phyloP scores from a whole-genome alignment of 2,888 invertebrate genomes.

The Brachyopa scutellaris region DNA sequence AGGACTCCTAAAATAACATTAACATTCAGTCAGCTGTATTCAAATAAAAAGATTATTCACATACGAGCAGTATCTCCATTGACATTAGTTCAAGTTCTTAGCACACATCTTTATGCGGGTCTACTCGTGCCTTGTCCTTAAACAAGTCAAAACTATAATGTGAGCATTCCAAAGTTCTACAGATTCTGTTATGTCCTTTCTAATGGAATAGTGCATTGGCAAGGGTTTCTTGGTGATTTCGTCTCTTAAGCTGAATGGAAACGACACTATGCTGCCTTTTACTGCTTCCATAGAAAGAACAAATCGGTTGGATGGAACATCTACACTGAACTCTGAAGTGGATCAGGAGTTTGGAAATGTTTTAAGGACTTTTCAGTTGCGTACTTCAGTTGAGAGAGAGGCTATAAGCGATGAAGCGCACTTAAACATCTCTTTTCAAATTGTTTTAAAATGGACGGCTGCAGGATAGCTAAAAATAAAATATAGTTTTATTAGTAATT shows the following conservation, averaged over 20 bases:
- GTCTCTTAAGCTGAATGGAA: constrained; percentile 24
- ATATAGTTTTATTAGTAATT: no score
- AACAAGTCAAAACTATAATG: constrained; percentile 38
- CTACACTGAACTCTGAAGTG: no score
- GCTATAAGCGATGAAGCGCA: background rate
- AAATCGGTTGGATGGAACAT: constrained; percentile 61
- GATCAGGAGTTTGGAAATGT: constrained; percentile 66
- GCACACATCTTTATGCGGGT: constrained; percentile 5
- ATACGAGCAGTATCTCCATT: background rate
- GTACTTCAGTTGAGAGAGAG: constrained; percentile 12
- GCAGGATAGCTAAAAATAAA: no score
- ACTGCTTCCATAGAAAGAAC: constrained; percentile 52
- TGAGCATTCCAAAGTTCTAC: constrained; percentile 53
- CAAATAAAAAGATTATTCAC: no score
- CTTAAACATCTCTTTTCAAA: background rate
- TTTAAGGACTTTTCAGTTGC: constrained; percentile 62
- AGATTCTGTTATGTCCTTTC: constrained; percentile 22
- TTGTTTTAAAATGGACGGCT: no score
- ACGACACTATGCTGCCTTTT: constrained; percentile 59
- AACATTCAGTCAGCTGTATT: no score
- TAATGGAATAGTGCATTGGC: constrained; percentile 13
- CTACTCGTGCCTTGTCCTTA: no score
- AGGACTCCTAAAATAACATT: no score
- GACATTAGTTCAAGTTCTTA: constrained; percentile 19
- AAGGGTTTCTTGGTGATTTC: constrained; percentile 27